Percentiles rank a stretch among this genome's conserved stretches.
Evolutionary conservation across 2,113 vertebrate genomes (phyloP).

Genomic region (Bubalus kerabau): DNA sequence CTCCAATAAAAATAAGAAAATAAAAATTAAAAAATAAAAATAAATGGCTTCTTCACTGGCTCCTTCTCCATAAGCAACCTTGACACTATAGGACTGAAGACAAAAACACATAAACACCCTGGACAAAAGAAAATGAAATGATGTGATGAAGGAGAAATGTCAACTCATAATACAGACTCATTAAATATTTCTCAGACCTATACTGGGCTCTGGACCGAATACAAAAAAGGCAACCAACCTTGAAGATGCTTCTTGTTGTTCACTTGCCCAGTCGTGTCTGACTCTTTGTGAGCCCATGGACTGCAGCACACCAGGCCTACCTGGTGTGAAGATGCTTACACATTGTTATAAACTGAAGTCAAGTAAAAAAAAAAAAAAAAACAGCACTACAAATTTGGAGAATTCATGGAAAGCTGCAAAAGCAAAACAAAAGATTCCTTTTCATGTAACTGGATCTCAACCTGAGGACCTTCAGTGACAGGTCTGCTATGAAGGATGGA

Average conservation of each 20-base stretch:
- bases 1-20: background rate
- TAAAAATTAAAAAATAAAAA: background rate
- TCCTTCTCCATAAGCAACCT: background rate
- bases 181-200: background rate
- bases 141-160: background rate
- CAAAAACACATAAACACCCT: background rate
- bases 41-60: background rate
- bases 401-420: background rate
- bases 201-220: background rate
- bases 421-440: background rate
- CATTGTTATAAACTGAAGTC: background rate
- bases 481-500: background rate
- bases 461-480: background rate
- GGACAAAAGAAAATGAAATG: background rate
- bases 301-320: background rate
- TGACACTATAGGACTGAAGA: background rate
- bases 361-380: background rate
- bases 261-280: background rate
- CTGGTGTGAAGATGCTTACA: background rate
- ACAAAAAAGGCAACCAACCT: background rate
- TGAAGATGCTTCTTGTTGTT: background rate
- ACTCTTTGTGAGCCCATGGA: background rate
- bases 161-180: background rate
- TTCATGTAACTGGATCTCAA: background rate
- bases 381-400: background rate